Conservation (phyloP, 2,113 vertebrate genomes). For the Rhadina sibilatrix region DNA sequence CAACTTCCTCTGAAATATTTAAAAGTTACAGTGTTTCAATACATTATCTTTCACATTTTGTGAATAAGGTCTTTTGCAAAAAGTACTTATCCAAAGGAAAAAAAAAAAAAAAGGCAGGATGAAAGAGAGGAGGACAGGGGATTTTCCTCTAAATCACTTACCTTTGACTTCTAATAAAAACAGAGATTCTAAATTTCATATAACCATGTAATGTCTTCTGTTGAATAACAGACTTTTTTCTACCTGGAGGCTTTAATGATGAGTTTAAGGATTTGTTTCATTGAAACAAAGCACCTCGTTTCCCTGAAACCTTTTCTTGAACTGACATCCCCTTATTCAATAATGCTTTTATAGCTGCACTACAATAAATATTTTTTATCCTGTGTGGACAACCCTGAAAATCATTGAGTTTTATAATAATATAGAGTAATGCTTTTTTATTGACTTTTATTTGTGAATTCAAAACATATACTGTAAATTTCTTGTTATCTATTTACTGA, state of each 20-base stretch:
- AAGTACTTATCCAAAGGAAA: not conserved
- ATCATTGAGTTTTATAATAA: not conserved
- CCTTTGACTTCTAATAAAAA: not conserved
- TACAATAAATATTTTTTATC: not conserved
- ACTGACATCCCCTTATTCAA: not conserved
- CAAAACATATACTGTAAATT: not conserved
- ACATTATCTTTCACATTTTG: not conserved
- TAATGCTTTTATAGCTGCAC: not conserved
- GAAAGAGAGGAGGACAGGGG: not conserved
- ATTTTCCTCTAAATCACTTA: not conserved
- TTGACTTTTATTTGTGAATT: not conserved
- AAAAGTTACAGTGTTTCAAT: not conserved
- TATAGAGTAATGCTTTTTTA: not conserved
- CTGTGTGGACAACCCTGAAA: not conserved
- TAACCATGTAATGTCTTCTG: not conserved
- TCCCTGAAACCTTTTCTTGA: not conserved
- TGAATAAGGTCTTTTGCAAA: not conserved
- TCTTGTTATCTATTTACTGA: slow-evolving; percentile 1
- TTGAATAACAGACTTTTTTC: not conserved
- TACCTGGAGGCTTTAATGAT: not conserved
- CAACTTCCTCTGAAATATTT: not conserved
- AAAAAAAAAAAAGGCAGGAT: accelerated
- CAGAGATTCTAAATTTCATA: not conserved
- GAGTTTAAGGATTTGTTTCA: not conserved
- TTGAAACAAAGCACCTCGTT: not conserved